A percentile compares a stretch with the other conserved stretches of the same genome.
Evolutionary conservation across 2,888 invertebrate genomes (phyloP).

Genomic region (Temnothorax unifasciatus): DNA sequence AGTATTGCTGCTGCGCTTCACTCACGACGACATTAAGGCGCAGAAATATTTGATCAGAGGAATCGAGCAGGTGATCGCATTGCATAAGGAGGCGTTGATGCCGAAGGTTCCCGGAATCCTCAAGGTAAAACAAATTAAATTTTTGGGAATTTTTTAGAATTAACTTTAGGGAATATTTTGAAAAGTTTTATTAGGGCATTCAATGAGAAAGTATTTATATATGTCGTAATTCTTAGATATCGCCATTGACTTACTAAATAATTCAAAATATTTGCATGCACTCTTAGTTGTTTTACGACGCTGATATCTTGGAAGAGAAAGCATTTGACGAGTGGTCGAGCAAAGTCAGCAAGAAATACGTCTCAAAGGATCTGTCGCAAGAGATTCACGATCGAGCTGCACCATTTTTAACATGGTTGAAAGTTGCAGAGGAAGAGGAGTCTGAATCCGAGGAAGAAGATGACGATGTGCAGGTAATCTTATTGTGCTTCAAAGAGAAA

Average conservation of each 20-base stretch:
- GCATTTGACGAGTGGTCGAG: constrained; percentile 97
- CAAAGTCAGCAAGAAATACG: constrained; percentile 98
- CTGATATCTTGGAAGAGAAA: constrained; percentile 97
- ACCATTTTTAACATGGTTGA: constrained; percentile 98
- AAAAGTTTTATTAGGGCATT: background rate
- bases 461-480: constrained; percentile 89
- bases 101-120: constrained; percentile 95
- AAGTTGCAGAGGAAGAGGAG: constrained; percentile 98
- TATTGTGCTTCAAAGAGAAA: background rate
- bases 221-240: background rate
- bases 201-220: background rate
- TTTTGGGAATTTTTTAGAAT: background rate
- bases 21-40: constrained; percentile 93
- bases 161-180: background rate
- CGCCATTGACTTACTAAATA: background rate
- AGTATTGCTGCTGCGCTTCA: constrained; percentile 93
- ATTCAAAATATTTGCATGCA: background rate
- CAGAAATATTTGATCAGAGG: constrained; percentile 98
- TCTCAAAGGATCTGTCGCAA: constrained; percentile 94
- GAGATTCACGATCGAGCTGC: constrained; percentile 97
- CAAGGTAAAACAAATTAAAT: constrained; percentile 88
- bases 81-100: constrained; percentile 93
- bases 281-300: constrained; percentile 94
- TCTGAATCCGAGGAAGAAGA: constrained; percentile 92
- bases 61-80: constrained; percentile 96